Evolutionary conservation across 2,888 invertebrate genomes (phyloP).

Genomic region (Hypomecis atomaria): DNA sequence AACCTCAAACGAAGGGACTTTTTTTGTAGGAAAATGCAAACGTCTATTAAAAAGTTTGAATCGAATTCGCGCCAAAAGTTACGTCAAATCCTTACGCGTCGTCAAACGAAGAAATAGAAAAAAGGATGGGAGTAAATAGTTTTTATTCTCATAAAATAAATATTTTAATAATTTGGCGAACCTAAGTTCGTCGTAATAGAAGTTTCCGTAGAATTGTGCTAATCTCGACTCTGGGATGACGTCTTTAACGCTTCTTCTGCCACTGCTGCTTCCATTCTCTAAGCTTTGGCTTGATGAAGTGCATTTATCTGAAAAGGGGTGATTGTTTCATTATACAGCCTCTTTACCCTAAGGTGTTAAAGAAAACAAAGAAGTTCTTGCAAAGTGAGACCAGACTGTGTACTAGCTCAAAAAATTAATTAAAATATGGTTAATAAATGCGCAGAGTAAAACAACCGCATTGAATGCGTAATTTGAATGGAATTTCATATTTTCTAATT

Average conservation of each 20-base stretch:
- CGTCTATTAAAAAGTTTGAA: constrained; percentile 4
- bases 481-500: too few species aligned
- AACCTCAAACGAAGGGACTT: background rate
- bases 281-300: constrained; percentile 62
- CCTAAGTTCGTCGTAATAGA: constrained; percentile 82
- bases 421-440: too few species aligned
- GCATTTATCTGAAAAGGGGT: constrained; percentile 60
- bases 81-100: constrained; percentile 26
- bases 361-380: too few species aligned
- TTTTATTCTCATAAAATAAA: constrained; percentile 28
- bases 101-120: constrained; percentile 23
- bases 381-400: too few species aligned
- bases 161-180: constrained; percentile 40
- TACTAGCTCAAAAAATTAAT: too few species aligned
- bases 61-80: constrained; percentile 27
- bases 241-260: constrained; percentile 83
- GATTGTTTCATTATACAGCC: background rate
- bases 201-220: constrained; percentile 84
- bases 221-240: constrained; percentile 87
- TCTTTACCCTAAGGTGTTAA: background rate
- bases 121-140: constrained; percentile 7
- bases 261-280: constrained; percentile 69
- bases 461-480: too few species aligned
- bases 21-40: background rate
- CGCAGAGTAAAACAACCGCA: too few species aligned